Percentiles rank a stretch among this genome's conserved stretches.
Conservation (phyloP, 2,888 invertebrate species). For the Drosophila buzzatii region DNA sequence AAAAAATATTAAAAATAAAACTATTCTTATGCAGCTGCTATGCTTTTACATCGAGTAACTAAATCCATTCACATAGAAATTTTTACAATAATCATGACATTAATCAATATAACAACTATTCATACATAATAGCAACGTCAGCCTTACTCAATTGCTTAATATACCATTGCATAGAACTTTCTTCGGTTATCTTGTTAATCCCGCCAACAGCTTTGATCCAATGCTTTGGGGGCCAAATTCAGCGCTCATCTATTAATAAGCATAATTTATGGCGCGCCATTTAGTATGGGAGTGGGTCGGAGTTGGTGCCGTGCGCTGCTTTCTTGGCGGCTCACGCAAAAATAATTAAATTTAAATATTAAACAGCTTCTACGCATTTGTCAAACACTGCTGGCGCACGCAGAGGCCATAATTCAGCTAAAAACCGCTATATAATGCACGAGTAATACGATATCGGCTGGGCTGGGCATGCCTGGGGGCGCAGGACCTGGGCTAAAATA, state of each 20-base stretch:
- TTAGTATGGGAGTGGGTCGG: conserved; percentile 22
- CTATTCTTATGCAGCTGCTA: no score
- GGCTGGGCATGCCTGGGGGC: neutral
- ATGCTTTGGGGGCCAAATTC: conserved; percentile 23
- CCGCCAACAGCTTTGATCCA: neutral
- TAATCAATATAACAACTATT: no score
- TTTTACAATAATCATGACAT: no score
- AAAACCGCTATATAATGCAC: conserved; percentile 62
- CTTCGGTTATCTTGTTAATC: neutral
- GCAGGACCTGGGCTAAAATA: conserved; percentile 5
- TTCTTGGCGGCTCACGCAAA: conserved; percentile 58
- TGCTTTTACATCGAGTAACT: no score
- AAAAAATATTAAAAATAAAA: no score
- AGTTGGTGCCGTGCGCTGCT: neutral
- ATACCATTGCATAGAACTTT: neutral
- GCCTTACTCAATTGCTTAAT: no score
- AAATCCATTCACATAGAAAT: no score
- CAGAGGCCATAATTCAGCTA: conserved; percentile 62
- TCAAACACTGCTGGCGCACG: conserved; percentile 66
- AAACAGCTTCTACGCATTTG: conserved; percentile 75
- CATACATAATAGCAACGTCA: no score
- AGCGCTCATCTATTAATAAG: conserved; percentile 67
- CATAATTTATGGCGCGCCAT: conserved; percentile 65
- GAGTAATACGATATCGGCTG: conserved; percentile 19
- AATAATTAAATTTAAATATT: conserved; percentile 82